Conservation (phyloP, 2,797 vertebrate species). For the Delichon dasypus region DNA sequence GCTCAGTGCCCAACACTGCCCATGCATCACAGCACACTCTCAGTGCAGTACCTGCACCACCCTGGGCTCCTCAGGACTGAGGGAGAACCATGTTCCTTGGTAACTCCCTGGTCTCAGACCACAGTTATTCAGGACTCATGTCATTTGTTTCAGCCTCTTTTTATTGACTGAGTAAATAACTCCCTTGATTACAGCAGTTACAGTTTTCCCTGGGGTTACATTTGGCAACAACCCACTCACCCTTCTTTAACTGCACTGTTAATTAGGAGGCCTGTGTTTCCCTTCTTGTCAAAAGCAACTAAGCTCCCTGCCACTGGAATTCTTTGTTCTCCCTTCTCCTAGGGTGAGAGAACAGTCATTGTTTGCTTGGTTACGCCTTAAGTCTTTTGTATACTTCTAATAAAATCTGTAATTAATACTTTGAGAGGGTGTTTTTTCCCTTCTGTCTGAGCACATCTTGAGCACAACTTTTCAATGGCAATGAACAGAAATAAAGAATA, state of each 20-base stretch:
- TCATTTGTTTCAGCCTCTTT: slow-evolving; percentile 22
- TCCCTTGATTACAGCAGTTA: slow-evolving; percentile 18
- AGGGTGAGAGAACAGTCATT: background rate
- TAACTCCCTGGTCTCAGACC: background rate
- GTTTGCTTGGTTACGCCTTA: background rate
- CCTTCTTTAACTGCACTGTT: background rate
- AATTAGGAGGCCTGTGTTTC: slow-evolving; percentile 34
- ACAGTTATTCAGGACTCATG: background rate
- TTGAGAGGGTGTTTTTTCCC: background rate
- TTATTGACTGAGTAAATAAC: slow-evolving; percentile 46
- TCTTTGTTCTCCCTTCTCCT: background rate
- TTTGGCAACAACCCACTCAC: background rate
- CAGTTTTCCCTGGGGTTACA: background rate
- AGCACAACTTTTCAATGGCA: background rate
- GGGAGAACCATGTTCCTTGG: background rate
- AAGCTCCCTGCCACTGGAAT: background rate
- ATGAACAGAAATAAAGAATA: slow-evolving; percentile 3
- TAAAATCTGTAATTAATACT: slow-evolving; percentile 38
- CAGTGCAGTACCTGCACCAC: background rate
- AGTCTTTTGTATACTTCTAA: background rate
- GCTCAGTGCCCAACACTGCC: background rate
- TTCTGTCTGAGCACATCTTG: background rate
- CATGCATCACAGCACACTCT: background rate
- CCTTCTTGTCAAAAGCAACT: background rate
- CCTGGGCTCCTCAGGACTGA: background rate